Conservation (phyloP, 2,888 invertebrate species). For the Seladonia tumulorum region DNA sequence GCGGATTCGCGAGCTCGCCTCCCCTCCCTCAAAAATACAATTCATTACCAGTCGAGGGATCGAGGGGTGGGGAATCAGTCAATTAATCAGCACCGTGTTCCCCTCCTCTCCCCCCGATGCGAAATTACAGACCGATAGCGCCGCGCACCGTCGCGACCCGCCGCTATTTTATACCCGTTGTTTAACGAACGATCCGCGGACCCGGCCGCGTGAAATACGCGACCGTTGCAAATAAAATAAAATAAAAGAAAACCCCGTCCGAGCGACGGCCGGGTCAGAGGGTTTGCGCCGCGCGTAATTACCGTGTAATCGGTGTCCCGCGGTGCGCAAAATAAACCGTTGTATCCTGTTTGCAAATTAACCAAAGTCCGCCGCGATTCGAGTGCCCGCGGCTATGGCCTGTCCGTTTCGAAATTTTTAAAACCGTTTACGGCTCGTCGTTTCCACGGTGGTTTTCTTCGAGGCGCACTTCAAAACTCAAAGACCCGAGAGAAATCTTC, state of each 20-base stretch:
- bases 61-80: slow-evolving; percentile 37
- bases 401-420: slow-evolving; percentile 20
- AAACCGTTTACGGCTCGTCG: background rate
- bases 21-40: slow-evolving; percentile 32
- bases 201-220: slow-evolving; percentile 37
- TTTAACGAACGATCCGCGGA: slow-evolving; percentile 35
- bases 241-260: slow-evolving; percentile 7
- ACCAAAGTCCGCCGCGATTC: slow-evolving; percentile 33
- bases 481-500: background rate
- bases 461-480: background rate
- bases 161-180: slow-evolving; percentile 42
- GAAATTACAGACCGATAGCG: slow-evolving; percentile 32
- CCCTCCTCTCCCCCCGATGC: background rate
- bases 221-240: slow-evolving; percentile 12
- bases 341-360: slow-evolving; percentile 41
- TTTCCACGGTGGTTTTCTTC: background rate
- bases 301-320: slow-evolving; percentile 28
- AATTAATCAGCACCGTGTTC: slow-evolving; percentile 43
- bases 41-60: slow-evolving; percentile 19
- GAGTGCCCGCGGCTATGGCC: slow-evolving; percentile 7
- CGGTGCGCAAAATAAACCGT: slow-evolving; percentile 21
- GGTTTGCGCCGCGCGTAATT: background rate
- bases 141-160: background rate
- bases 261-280: background rate
- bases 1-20: background rate